phyloP scores from a whole-genome alignment of 2,797 vertebrate genomes.

The Characodon lateralis region DNA sequence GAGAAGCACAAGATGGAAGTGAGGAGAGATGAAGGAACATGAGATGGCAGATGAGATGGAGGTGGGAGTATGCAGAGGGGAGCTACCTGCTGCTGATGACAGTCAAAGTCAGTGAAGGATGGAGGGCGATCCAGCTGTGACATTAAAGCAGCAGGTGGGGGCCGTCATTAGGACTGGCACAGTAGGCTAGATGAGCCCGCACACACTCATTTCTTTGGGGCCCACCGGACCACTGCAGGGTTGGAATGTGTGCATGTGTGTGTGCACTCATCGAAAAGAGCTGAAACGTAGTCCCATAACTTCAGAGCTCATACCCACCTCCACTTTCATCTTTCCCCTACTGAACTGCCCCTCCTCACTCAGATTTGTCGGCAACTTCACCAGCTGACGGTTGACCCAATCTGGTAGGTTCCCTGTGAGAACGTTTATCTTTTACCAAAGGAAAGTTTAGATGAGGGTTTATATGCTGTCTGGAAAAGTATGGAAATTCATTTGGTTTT shows the following conservation, averaged over 20 bases:
- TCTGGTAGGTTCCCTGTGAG: constrained; percentile 63
- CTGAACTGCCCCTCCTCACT: constrained; percentile 42
- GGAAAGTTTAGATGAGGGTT: constrained; percentile 42
- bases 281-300: constrained; percentile 66
- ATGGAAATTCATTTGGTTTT: constrained; percentile 28
- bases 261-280: constrained; percentile 42
- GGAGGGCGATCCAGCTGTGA: constrained; percentile 96
- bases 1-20: constrained; percentile 59
- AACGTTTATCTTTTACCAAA: constrained; percentile 51
- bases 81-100: constrained; percentile 80
- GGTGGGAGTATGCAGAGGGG: constrained; percentile 56
- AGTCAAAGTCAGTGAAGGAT: constrained; percentile 89
- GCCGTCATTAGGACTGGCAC: constrained; percentile 97
- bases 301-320: constrained; percentile 53
- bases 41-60: constrained; percentile 55
- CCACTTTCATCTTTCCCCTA: constrained; percentile 51
- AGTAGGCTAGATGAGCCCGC: constrained; percentile 91
- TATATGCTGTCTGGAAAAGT: constrained; percentile 14
- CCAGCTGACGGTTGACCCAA: constrained; percentile 52
- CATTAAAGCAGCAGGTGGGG: constrained; percentile 99
- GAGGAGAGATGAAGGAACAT: constrained; percentile 53
- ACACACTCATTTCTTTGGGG: constrained; percentile 91
- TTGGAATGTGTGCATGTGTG: constrained; percentile 41
- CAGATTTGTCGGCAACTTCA: constrained; percentile 29
- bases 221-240: constrained; percentile 86